These are phyloP conservation scores for Aphaenogaster floridana DNA, from an alignment of 1,140 invertebrate genomes.

Conservation along the genomic window DNA sequence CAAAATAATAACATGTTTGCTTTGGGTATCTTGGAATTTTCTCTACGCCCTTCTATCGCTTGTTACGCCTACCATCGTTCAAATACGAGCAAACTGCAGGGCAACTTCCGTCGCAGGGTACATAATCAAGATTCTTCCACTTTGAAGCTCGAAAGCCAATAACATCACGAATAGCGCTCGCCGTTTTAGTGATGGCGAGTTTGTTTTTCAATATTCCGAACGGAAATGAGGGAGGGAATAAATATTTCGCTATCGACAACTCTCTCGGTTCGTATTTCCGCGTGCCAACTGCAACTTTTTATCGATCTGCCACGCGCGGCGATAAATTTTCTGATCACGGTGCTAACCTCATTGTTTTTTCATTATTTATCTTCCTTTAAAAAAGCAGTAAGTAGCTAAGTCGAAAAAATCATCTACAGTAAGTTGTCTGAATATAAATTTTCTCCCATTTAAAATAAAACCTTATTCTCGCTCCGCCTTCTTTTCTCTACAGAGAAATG, in stretches of 20 bases:
- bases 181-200: slow-evolving; percentile 10
- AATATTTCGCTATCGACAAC: slow-evolving; percentile 56
- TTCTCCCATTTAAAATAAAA: not conserved
- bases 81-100: slow-evolving; percentile 31
- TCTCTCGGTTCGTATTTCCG: slow-evolving; percentile 61
- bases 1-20: not conserved
- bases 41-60: not conserved
- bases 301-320: slow-evolving; percentile 36
- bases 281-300: slow-evolving; percentile 44
- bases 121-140: slow-evolving; percentile 63
- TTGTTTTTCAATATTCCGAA: slow-evolving; percentile 64
- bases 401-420: not conserved
- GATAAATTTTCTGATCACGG: slow-evolving; percentile 49
- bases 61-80: slow-evolving; percentile 1
- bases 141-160: slow-evolving; percentile 57
- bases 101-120: slow-evolving; percentile 39
- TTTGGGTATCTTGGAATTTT: slow-evolving; percentile 2
- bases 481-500: not conserved
- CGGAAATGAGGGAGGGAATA: slow-evolving; percentile 62
- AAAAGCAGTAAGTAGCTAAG: not conserved
- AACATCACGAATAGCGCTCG: slow-evolving; percentile 20
- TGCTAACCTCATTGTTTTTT: slow-evolving; percentile 47
- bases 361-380: slow-evolving; percentile 30
- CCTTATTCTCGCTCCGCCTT: not conserved
- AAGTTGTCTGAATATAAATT: not conserved